These are phyloP conservation scores for Phymastichus coffea DNA, from an alignment of 1,140 invertebrate genomes.

Conservation along the genomic window DNA sequence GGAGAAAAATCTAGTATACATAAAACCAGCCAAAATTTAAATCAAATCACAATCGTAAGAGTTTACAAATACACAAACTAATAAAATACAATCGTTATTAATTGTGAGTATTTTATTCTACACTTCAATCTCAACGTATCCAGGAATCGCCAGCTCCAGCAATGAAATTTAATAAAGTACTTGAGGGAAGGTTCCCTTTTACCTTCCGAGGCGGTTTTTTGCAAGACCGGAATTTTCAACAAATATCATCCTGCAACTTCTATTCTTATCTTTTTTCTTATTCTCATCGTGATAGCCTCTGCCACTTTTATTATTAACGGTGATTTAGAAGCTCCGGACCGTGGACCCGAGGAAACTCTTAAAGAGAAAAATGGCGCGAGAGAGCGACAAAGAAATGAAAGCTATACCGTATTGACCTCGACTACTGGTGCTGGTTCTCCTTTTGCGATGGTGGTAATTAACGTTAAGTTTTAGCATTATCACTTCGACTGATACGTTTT, in stretches of 20 bases:
- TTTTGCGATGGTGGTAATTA: slow-evolving; percentile 1
- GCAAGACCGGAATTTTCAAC: slow-evolving; percentile 51
- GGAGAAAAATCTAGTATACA: no score
- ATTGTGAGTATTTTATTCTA: no score
- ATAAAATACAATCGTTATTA: no score
- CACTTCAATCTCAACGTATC: no score
- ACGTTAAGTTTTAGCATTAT: background rate
- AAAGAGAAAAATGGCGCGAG: slow-evolving; percentile 18
- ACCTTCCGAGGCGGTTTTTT: slow-evolving; percentile 34
- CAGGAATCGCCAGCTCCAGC: no score
- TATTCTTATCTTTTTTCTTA: slow-evolving; percentile 31
- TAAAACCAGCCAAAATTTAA: no score
- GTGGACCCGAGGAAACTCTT: slow-evolving; percentile 5
- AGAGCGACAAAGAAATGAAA: background rate
- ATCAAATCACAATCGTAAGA: no score
- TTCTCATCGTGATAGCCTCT: slow-evolving; percentile 22
- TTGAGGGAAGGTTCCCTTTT: slow-evolving; percentile 52
- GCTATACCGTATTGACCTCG: no score
- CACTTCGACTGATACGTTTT: background rate
- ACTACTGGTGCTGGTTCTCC: no score
- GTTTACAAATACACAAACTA: no score
- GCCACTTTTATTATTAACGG: slow-evolving; percentile 38
- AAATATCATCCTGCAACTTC: slow-evolving; percentile 41
- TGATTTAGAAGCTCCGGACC: slow-evolving; percentile 40
- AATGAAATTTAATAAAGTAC: no score